Conservation (phyloP, 1,140 invertebrate genomes). For the Meloidogyne hapla region DNA sequence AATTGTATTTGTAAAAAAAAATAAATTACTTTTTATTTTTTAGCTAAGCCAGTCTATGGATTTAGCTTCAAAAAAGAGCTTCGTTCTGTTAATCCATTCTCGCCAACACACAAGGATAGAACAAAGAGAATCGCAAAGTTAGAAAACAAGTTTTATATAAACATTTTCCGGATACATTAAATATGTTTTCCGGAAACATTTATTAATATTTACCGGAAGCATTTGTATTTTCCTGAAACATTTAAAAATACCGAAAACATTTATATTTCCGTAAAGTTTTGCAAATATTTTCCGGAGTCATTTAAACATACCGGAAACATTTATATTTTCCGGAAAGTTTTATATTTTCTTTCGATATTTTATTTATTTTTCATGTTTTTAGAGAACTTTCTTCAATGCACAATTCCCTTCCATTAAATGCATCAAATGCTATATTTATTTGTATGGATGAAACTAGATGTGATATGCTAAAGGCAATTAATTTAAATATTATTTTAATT, state of each 20-base stretch:
- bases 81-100: constrained; percentile 62
- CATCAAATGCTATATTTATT: constrained; percentile 90
- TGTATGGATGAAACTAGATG: constrained; percentile 87
- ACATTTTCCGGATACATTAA: neutral
- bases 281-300: no score
- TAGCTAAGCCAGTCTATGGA: constrained; percentile 56
- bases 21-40: no score
- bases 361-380: neutral
- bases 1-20: no score
- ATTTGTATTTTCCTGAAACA: no score
- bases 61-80: constrained; percentile 62
- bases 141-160: neutral
- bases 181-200: neutral
- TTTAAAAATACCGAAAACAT: no score
- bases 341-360: no score
- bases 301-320: no score
- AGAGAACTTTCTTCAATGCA: constrained; percentile 87
- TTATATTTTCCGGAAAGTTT: no score
- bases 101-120: constrained; percentile 68
- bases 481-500: neutral
- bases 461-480: constrained; percentile 53
- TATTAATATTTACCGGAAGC: no score
- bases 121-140: constrained; percentile 84
- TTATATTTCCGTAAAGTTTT: no score
- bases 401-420: constrained; percentile 85